Conservation (phyloP, 2,797 vertebrate species). For the Enteromius anoplus region DNA sequence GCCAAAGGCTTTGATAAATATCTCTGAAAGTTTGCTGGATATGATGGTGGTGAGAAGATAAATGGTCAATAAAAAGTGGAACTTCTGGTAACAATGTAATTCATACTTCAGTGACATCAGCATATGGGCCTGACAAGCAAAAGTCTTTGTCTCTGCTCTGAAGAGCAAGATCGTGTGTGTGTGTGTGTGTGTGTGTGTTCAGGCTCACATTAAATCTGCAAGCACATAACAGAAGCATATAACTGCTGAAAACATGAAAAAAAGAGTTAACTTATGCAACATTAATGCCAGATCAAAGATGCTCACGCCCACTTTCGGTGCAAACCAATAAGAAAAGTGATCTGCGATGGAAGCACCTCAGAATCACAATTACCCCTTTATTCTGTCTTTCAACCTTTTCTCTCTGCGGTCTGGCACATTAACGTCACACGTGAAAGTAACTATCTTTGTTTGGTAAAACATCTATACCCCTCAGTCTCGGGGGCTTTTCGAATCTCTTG, state of each 20-base stretch:
- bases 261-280: neutral
- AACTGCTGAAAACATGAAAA: neutral
- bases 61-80: slow-evolving; percentile 12
- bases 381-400: neutral
- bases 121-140: slow-evolving; percentile 25
- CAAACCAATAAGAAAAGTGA: slow-evolving; percentile 23
- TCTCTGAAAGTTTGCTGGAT: neutral
- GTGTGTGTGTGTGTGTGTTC: neutral
- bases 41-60: slow-evolving; percentile 17
- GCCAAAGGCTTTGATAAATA: neutral
- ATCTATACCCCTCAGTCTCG: neutral
- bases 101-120: slow-evolving; percentile 9
- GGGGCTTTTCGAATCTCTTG: neutral
- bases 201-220: neutral
- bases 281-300: slow-evolving; percentile 24
- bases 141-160: neutral
- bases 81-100: slow-evolving; percentile 15
- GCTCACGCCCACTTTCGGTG: neutral
- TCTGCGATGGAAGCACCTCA: neutral
- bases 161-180: neutral
- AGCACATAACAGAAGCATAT: neutral
- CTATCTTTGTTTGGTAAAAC: slow-evolving; percentile 5
- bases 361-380: neutral
- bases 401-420: slow-evolving; percentile 19
- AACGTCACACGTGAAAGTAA: neutral